Conservation (phyloP, 2,113 vertebrate genomes). For the Paramormyrops kingsleyae region DNA sequence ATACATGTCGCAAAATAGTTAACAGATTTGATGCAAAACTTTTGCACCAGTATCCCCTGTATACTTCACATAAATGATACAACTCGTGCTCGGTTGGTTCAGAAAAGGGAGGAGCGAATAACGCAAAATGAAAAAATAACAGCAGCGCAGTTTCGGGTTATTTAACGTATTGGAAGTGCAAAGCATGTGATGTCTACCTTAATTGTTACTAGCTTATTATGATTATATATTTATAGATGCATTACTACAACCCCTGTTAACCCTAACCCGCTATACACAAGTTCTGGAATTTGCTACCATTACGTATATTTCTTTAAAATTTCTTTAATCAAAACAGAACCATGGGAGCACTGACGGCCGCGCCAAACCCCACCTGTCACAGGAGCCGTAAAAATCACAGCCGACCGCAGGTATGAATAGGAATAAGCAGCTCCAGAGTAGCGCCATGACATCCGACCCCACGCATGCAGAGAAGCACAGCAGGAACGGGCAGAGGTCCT, state of each 20-base stretch:
- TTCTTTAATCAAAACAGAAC: background rate
- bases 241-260: background rate
- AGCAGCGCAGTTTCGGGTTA: background rate
- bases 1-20: background rate
- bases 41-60: background rate
- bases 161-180: background rate
- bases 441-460: background rate
- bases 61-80: background rate
- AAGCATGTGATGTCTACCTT: background rate
- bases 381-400: constrained; percentile 33
- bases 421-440: background rate
- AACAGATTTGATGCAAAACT: background rate
- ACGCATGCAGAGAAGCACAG: background rate
- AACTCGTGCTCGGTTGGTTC: background rate
- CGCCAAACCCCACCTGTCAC: constrained; percentile 49
- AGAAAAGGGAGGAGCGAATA: background rate
- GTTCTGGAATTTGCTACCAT: background rate
- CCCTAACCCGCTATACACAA: background rate
- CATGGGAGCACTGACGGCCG: background rate
- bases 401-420: background rate
- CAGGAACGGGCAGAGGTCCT: background rate
- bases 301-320: background rate
- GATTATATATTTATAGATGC: background rate
- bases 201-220: background rate
- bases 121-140: background rate